Base-by-base conservation (phyloP, 2,888 invertebrate genomes). In the Brachyptera risi region DNA sequence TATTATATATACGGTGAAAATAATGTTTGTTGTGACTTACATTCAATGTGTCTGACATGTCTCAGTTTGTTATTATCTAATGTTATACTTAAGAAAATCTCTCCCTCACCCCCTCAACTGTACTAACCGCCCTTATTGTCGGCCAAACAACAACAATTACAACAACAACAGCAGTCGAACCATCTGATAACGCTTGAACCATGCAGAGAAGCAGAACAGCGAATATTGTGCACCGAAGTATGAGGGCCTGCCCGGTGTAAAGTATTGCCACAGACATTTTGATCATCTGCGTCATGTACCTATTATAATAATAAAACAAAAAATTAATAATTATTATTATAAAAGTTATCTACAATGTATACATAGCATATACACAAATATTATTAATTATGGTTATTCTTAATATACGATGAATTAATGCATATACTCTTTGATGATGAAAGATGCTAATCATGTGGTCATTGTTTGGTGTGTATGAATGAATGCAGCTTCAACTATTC, bases 211-310 rank as follows among this genome's bases (percentile, higher is more conserved):
- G n/a, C n/a, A n/a, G n/a, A n/a, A n/a, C n/a, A n/a, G n/a, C n/a
- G n/a, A n/a, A n/a, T n/a, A n/a, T n/a, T n/a, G n/a, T n/a, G n/a
- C n/a, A n/a, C n/a, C n/a, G n/a, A n/a, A n/a, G n/a, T n/a, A n/a
- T n/a, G 31, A 31, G 7, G 31, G 5, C 31, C 31, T 7, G 31
- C 7, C 11, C 7, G 7, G 5, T 11, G 31, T 31, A 31, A 11
- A 42, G 5, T 40, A 42, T 44, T 63, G 26, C 40, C 19, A 15
- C 24, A n/a, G n/a, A n/a, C n/a, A n/a, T n/a, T n/a, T n/a, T 5
- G 24, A 13, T 62, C 56, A 23, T 56, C 57, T 17, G 27, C 42
- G 31, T 31, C 26, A 68, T 71, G 72, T 72, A 72, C 71, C 70
- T 61, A 65, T 65, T 44, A 44, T 44, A 19, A 54, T 47, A 47